These are phyloP conservation scores for Meandrina meandrites DNA, from an alignment of 92 coral and sea anemone species.

Conservation along the genomic window DNA sequence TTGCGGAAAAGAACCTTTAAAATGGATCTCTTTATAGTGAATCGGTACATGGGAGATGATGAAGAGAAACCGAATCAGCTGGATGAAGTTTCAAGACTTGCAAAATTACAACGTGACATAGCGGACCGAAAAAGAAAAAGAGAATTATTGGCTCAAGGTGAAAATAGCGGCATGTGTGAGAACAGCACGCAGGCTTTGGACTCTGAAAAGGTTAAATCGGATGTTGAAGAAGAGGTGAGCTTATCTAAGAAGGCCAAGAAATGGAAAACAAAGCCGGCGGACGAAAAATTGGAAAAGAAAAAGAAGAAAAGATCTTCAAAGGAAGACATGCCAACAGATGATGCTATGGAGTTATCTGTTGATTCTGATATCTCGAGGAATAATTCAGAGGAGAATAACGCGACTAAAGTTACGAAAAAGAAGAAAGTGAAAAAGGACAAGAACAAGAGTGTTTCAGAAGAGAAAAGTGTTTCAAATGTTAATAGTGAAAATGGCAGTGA, in stretches of 20 bases:
- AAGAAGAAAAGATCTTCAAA: background rate
- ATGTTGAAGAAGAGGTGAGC: background rate
- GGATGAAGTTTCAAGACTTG: conserved; percentile 27
- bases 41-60: conserved; percentile 85
- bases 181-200: background rate
- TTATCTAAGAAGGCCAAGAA: conserved; percentile 1
- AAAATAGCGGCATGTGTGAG: background rate
- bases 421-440: background rate
- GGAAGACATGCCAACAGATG: background rate
- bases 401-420: background rate
- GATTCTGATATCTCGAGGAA: background rate
- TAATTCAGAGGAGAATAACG: background rate
- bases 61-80: conserved; percentile 20
- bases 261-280: background rate
- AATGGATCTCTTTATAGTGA: conserved; percentile 86
- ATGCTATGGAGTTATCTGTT: background rate
- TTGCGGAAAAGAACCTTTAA: background rate
- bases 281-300: background rate
- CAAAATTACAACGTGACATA: conserved; percentile 38
- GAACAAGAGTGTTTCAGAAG: background rate
- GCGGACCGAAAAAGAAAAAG: conserved; percentile 39
- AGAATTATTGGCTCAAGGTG: background rate
- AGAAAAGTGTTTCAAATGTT: background rate
- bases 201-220: background rate
- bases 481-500: conserved; percentile 5